Base-by-base conservation (phyloP, 2,113 vertebrate species). In the Channa argus region DNA sequence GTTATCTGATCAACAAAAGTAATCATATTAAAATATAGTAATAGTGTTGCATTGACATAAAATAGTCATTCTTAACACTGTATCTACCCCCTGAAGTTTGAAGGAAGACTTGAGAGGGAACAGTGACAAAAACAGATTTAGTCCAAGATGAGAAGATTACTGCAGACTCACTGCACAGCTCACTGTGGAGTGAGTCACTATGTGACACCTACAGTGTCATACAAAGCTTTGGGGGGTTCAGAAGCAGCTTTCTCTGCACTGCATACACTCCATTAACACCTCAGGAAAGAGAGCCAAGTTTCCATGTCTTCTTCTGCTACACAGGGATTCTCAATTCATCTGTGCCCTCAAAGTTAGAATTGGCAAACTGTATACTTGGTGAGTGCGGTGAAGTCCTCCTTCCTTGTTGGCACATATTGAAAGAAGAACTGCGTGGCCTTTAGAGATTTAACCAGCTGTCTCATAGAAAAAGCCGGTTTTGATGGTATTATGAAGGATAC, bases 371-470 rank as follows among this genome's bases (percentile, higher is more conserved):
- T 43, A 11, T 66, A 71, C 39, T 55, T 47, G 52, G 58, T 49
- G 54, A 66, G 45, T 49, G 49, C 1, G 1, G 51, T n/a, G 50
- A 62, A 45, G 70, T 78, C 34, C 55, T 59, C 37, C 54, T 54
- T 71, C 56, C 61, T 66, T 39, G 37, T 46, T 75, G 65, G 66
- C 13, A 47, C 58, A 71, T 61, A 63, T 58, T 78, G 55, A 74
- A 69, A 83, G 54, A 62, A 59, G 9, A 70, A 65, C 61, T 71
- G 41, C 41, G n/a, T 10, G 36, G 51, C 39, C 61, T 66, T 77
- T 13, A 53, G 61, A 79, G 74, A 67, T 71, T 63, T 67, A 52
- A 10, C 55, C 77, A 70, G 56, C 74, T 71, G 78, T 49, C n/a
- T 78, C 61, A 46, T 65, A 66, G 70, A 74, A 56, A 54, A 74